phyloP scores from a whole-genome alignment of 2,113 vertebrate species.

The Macrotis lagotis region DNA sequence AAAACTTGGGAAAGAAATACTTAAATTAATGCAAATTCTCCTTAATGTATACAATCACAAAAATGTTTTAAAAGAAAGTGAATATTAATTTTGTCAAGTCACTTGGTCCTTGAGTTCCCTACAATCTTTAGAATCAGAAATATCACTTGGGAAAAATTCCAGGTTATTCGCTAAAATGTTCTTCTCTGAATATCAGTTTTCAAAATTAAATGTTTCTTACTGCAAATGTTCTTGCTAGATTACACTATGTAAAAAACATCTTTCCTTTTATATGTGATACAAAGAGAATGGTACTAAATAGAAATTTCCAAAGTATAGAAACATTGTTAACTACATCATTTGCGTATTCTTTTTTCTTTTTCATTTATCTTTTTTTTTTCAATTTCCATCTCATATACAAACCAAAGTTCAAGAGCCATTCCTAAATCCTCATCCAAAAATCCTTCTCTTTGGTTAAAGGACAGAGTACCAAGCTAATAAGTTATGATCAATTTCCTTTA shows the following conservation, averaged over 20 bases:
- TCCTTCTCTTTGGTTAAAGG: slow-evolving; percentile 27
- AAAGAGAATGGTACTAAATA: slow-evolving; percentile 32
- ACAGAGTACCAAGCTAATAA: slow-evolving; percentile 52
- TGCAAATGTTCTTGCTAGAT: slow-evolving; percentile 73
- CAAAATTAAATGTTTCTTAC: slow-evolving; percentile 78
- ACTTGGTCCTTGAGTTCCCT: slow-evolving; percentile 64
- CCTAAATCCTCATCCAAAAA: slow-evolving; percentile 42
- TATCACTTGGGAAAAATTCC: slow-evolving; percentile 71
- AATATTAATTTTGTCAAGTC: slow-evolving; percentile 56
- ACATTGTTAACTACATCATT: slow-evolving; percentile 30
- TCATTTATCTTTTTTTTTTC: neutral
- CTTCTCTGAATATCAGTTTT: slow-evolving; percentile 77
- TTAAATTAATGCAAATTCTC: slow-evolving; percentile 80
- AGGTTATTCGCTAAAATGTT: slow-evolving; percentile 77
- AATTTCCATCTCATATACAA: slow-evolving; percentile 44
- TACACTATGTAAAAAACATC: slow-evolving; percentile 68
- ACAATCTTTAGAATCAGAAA: slow-evolving; percentile 59
- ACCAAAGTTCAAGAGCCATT: slow-evolving; percentile 21
- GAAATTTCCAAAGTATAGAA: slow-evolving; percentile 58
- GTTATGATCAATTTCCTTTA: slow-evolving; percentile 78
- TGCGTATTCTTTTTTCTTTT: slow-evolving; percentile 43
- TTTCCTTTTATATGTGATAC: slow-evolving; percentile 64
- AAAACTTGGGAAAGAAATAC: slow-evolving; percentile 80
- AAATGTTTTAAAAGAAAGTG: slow-evolving; percentile 46
- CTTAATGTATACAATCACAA: slow-evolving; percentile 71